Evolutionary conservation across 2,888 invertebrate genomes (phyloP).

Genomic region (Drepana falcataria): DNA sequence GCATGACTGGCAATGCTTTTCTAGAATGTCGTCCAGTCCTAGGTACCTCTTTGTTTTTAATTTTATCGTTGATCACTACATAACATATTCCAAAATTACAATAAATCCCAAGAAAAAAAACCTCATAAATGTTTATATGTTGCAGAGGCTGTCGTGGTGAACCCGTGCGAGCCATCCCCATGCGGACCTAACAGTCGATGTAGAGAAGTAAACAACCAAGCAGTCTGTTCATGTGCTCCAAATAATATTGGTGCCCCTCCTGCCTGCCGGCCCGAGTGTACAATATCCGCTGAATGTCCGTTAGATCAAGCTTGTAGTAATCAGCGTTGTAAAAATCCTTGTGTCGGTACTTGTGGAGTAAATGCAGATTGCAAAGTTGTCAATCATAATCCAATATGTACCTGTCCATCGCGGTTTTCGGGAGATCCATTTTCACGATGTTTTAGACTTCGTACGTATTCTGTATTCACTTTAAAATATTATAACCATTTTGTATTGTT

Average conservation of each 20-base stretch:
- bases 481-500: background rate
- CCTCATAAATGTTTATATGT: slow-evolving; percentile 10
- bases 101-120: no score
- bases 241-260: slow-evolving; percentile 82
- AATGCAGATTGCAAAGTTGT: slow-evolving; percentile 87
- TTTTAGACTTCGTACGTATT: slow-evolving; percentile 71
- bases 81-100: no score
- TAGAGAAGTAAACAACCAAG: slow-evolving; percentile 80
- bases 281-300: slow-evolving; percentile 84
- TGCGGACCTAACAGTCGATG: slow-evolving; percentile 83
- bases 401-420: slow-evolving; percentile 80
- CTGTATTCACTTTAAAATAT: background rate
- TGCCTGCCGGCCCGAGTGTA: slow-evolving; percentile 85
- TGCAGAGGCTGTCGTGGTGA: slow-evolving; percentile 71
- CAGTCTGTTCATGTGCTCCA: slow-evolving; percentile 83
- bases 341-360: slow-evolving; percentile 84
- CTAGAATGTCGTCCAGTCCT: slow-evolving; percentile 77
- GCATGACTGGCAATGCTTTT: slow-evolving; percentile 85
- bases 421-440: slow-evolving; percentile 84
- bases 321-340: slow-evolving; percentile 86
- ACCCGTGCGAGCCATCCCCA: slow-evolving; percentile 82
- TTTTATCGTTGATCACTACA: background rate
- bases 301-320: slow-evolving; percentile 84
- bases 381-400: slow-evolving; percentile 86
- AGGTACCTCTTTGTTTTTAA: slow-evolving; percentile 50